These are phyloP conservation scores for Operophtera brumata DNA, from an alignment of 2,888 invertebrate genomes.

Conservation along the genomic window DNA sequence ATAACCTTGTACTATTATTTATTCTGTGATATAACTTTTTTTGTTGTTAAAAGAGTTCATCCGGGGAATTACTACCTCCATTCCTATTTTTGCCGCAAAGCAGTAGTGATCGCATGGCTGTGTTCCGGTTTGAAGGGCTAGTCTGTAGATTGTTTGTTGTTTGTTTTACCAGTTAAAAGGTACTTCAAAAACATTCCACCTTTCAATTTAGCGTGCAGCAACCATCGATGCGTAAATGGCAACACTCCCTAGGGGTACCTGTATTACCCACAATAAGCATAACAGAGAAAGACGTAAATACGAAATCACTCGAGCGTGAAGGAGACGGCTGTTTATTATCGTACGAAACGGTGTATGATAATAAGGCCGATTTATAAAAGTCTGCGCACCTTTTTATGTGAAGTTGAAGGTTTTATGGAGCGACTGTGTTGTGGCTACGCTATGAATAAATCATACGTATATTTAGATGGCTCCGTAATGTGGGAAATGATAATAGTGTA, in stretches of 20 bases:
- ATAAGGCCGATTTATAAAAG: constrained; percentile 40
- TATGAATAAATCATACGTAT: constrained; percentile 25
- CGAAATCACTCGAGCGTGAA: constrained; percentile 16
- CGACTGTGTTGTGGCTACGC: constrained; percentile 11
- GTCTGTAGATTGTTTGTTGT: no score
- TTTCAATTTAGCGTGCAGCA: constrained; percentile 21
- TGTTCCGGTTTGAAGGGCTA: no score
- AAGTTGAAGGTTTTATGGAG: constrained; percentile 22
- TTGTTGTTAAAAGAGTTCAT: no score
- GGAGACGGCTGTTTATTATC: constrained; percentile 35
- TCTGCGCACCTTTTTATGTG: constrained; percentile 37
- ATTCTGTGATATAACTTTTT: no score
- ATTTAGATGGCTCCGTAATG: constrained; percentile 9
- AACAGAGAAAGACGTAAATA: constrained; percentile 28
- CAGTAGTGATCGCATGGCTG: no score
- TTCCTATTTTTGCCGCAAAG: no score
- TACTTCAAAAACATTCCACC: not conserved
- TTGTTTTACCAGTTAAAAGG: no score
- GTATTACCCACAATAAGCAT: constrained; percentile 30
- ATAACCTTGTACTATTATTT: no score
- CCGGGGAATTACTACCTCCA: no score
- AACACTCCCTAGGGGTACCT: constrained; percentile 16
- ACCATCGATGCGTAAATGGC: constrained; percentile 26
- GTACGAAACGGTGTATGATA: constrained; percentile 39
- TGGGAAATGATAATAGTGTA: constrained; percentile 2